A percentile compares a stretch with the other conserved stretches of the same genome.
Conservation (phyloP, 2,113 vertebrate genomes). For the Aldabrachelys gigantea region DNA sequence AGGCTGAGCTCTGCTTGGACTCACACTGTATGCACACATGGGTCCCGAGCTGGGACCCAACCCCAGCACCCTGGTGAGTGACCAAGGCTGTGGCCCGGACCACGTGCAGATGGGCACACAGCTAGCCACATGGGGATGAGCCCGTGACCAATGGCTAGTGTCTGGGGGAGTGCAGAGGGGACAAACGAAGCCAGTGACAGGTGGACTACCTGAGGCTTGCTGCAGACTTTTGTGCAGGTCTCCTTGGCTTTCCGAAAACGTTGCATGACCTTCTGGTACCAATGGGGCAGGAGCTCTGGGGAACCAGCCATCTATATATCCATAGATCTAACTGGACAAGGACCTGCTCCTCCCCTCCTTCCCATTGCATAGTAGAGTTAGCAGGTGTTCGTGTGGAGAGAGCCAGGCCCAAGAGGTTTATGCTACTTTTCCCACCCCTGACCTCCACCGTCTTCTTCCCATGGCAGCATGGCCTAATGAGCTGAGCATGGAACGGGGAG, state of each 20-base stretch:
- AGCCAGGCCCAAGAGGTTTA: not conserved
- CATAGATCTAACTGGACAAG: not conserved
- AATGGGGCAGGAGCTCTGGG: not conserved
- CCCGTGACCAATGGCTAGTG: not conserved
- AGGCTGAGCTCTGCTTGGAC: too few relatives aligned
- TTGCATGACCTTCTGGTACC: not conserved
- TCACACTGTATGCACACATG: not conserved
- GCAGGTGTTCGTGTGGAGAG: not conserved
- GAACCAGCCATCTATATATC: not conserved
- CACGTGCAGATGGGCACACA: not conserved
- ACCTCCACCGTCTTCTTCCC: not conserved
- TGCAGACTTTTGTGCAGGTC: too few relatives aligned
- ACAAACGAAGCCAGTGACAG: not conserved
- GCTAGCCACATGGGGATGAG: not conserved
- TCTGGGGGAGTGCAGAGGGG: not conserved
- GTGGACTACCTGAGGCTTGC: not conserved
- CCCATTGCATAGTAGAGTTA: not conserved
- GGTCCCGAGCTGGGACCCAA: not conserved
- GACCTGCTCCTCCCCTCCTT: not conserved
- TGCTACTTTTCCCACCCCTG: not conserved
- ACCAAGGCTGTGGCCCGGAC: not conserved
- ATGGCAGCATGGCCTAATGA: not conserved
- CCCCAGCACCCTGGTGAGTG: not conserved
- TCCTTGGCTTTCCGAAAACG: not conserved
- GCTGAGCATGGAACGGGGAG: rapidly evolving